phyloP scores from a whole-genome alignment of 2,797 vertebrate species.

The Sparidentex hasta region DNA sequence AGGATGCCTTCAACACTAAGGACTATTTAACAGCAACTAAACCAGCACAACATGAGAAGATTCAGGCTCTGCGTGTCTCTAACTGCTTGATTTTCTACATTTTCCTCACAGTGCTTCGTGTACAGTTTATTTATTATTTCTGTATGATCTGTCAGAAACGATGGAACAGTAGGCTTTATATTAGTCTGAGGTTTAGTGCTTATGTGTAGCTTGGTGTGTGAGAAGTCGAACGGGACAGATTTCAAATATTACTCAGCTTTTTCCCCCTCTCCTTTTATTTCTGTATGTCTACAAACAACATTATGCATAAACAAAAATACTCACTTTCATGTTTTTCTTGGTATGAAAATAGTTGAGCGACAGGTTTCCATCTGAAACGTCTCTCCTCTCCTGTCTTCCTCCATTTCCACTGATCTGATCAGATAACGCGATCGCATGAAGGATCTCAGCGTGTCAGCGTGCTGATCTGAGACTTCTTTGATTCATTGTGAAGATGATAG shows the following conservation, averaged over 20 bases:
- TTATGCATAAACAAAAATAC: constrained; percentile 51
- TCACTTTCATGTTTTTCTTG: constrained; percentile 61
- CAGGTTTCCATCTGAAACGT: constrained; percentile 55
- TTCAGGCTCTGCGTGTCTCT: constrained; percentile 58
- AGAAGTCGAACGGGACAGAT: constrained; percentile 60
- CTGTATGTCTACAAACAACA: constrained; percentile 58
- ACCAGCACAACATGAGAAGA: constrained; percentile 68
- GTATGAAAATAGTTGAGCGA: constrained; percentile 54
- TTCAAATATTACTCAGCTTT: constrained; percentile 60
- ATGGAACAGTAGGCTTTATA: constrained; percentile 54
- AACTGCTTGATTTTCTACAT: constrained; percentile 71
- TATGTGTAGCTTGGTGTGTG: constrained; percentile 54
- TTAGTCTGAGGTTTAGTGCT: constrained; percentile 63
- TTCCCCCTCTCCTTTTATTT: constrained; percentile 38
- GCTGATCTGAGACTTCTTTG: constrained; percentile 49
- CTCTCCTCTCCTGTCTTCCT: constrained; percentile 55
- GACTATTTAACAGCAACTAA: constrained; percentile 70
- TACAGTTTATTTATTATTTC: constrained; percentile 82
- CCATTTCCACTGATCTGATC: constrained; percentile 51
- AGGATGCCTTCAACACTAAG: constrained; percentile 78
- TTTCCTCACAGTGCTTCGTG: constrained; percentile 72
- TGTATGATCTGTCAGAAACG: constrained; percentile 64
- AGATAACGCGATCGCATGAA: constrained; percentile 46
- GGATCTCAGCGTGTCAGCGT: constrained; percentile 39
- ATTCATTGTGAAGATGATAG: constrained; percentile 54